Conservation (phyloP, 2,888 invertebrate species). For the Vandiemenella viatica region DNA sequence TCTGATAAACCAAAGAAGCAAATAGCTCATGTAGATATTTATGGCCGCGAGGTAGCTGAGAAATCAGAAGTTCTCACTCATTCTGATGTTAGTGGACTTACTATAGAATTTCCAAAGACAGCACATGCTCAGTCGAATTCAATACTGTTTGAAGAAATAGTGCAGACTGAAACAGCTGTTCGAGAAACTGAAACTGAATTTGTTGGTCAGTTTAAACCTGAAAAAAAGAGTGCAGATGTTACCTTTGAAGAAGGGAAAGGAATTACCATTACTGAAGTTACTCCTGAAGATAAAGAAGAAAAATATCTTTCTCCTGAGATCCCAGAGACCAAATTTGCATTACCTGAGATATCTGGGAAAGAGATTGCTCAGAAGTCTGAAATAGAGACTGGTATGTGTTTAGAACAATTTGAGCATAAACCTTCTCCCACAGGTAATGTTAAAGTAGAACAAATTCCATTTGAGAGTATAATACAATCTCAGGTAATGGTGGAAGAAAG, state of each 20-base stretch:
- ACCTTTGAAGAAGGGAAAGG: conserved; percentile 21
- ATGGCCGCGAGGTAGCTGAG: conserved; percentile 23
- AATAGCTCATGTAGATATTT: conserved; percentile 21
- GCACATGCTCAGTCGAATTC: conserved; percentile 18
- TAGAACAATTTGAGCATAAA: conserved; percentile 15
- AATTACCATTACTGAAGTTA: conserved; percentile 29
- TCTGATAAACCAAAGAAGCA: conserved; percentile 21
- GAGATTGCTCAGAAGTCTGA: conserved; percentile 21
- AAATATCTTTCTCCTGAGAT: conserved; percentile 16
- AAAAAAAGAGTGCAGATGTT: conserved; percentile 24
- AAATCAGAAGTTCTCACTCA: conserved; percentile 23
- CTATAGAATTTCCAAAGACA: conserved; percentile 5
- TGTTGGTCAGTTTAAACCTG: conserved; percentile 22
- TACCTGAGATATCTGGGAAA: conserved; percentile 19
- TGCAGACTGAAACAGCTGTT: conserved; percentile 13
- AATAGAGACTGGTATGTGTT: conserved; percentile 17
- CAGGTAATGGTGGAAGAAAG: conserved; percentile 36
- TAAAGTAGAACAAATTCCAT: conserved; percentile 27
- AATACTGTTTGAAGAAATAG: conserved; percentile 19
- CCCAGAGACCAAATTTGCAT: conserved; percentile 19
- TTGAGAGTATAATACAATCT: conserved; percentile 33
- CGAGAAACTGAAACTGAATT: conserved; percentile 25
- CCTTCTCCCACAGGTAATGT: conserved; percentile 23
- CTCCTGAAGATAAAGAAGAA: conserved; percentile 24
- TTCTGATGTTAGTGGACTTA: conserved; percentile 19